Evolutionary conservation across 2,113 vertebrate species (phyloP).

Genomic region (Myotis lucifugus): DNA sequence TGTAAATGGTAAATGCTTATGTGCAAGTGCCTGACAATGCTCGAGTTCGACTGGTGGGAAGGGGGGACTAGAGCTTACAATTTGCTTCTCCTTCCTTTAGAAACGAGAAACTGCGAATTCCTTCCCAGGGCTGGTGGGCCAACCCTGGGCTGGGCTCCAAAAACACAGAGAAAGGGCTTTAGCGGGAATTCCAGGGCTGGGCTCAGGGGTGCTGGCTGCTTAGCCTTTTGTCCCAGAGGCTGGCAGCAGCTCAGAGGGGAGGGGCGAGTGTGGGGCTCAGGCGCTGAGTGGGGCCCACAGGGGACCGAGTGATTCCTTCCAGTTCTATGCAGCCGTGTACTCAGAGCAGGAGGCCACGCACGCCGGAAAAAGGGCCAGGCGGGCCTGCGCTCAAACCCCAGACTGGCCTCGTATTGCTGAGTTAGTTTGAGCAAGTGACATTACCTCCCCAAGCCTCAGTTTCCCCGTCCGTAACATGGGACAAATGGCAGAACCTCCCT

Average conservation of each 20-base stretch:
- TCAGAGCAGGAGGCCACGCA: not conserved
- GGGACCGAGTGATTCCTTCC: not conserved
- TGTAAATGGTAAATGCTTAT: not conserved
- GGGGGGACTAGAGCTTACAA: not conserved
- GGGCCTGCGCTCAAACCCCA: not conserved
- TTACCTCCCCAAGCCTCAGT: not conserved
- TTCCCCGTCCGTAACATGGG: not conserved
- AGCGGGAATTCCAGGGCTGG: constrained; percentile 19
- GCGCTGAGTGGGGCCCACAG: not conserved
- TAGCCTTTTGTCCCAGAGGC: constrained; percentile 43
- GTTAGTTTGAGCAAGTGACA: not conserved
- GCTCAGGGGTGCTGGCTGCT: not conserved
- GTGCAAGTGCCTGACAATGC: not conserved
- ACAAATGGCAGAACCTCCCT: not conserved
- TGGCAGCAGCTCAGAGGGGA: not conserved
- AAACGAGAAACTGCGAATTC: constrained; percentile 62
- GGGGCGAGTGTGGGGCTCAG: not conserved
- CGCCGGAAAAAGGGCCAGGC: not conserved
- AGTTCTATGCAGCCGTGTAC: not conserved
- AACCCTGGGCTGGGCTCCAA: constrained; percentile 56
- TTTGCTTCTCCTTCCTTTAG: constrained; percentile 34
- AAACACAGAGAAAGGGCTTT: constrained; percentile 39
- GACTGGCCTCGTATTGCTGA: not conserved
- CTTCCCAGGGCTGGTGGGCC: constrained; percentile 66
- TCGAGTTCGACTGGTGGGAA: not conserved